A percentile compares a stretch with the other conserved stretches of the same genome.
phyloP scores from a whole-genome alignment of 2,888 invertebrate species.

The Melieria omissa region DNA sequence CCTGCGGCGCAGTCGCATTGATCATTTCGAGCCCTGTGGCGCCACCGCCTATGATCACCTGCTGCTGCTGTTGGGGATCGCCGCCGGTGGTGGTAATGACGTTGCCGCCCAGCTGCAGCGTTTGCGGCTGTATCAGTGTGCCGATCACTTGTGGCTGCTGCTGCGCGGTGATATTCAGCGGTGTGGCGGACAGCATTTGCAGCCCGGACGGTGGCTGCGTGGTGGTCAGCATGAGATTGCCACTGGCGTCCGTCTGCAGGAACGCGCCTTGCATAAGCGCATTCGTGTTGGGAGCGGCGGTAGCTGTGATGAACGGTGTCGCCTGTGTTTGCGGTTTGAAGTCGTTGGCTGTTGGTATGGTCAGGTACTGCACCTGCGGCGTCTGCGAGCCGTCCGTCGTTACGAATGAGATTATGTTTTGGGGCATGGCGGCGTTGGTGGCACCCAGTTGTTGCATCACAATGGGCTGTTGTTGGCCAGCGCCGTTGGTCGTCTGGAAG shows the following conservation, averaged over 20 bases:
- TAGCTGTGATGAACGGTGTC: slow-evolving; percentile 69
- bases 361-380: slow-evolving; percentile 83
- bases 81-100: slow-evolving; percentile 70
- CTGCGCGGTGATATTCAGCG: slow-evolving; percentile 65
- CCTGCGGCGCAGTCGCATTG: slow-evolving; percentile 61
- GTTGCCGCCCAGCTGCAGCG: slow-evolving; percentile 69
- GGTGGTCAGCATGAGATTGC: slow-evolving; percentile 72
- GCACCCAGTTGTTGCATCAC: slow-evolving; percentile 65
- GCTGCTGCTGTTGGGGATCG: slow-evolving; percentile 52
- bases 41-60: slow-evolving; percentile 54
- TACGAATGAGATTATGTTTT: slow-evolving; percentile 69
- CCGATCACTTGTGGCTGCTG: slow-evolving; percentile 71
- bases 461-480: slow-evolving; percentile 47
- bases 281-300: slow-evolving; percentile 68
- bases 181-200: slow-evolving; percentile 71
- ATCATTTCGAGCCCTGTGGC: slow-evolving; percentile 55
- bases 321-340: slow-evolving; percentile 66
- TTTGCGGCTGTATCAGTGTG: slow-evolving; percentile 73
- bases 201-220: slow-evolving; percentile 66
- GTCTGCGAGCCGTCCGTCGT: slow-evolving; percentile 64
- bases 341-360: slow-evolving; percentile 71
- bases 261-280: slow-evolving; percentile 71
- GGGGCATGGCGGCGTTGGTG: slow-evolving; percentile 55
- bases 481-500: slow-evolving; percentile 38
- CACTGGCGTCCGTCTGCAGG: slow-evolving; percentile 73